A percentile compares a stretch with the other conserved stretches of the same genome.
Conservation (phyloP, 2,888 invertebrate genomes). For the Gari tellinella region DNA sequence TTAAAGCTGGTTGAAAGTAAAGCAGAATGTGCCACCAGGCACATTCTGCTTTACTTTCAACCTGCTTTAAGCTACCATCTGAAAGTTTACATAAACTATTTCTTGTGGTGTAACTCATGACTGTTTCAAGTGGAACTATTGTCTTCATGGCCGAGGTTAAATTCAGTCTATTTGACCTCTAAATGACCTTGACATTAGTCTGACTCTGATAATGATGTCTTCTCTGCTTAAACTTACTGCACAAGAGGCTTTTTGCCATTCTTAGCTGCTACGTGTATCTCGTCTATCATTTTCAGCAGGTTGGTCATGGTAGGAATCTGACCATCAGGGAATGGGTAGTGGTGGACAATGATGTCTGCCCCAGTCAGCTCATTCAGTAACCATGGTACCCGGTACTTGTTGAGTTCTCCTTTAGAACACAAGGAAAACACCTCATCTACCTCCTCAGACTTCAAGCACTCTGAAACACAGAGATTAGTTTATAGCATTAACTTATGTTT, state of each 20-base stretch:
- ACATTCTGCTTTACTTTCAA: too few species aligned
- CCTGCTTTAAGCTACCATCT: too few species aligned
- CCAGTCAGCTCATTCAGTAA: conserved; percentile 65
- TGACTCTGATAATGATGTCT: too few species aligned
- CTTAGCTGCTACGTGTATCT: conserved; percentile 62
- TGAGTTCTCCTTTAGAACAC: conserved; percentile 77
- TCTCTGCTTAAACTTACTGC: conserved; percentile 78
- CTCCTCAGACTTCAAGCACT: conserved; percentile 62
- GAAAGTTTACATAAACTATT: too few species aligned
- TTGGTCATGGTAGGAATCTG: conserved; percentile 59
- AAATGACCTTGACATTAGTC: too few species aligned
- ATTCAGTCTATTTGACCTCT: too few species aligned
- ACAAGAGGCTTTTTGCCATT: conserved; percentile 70
- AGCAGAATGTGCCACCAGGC: too few species aligned
- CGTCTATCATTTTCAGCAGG: conserved; percentile 72
- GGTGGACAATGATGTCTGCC: conserved; percentile 70
- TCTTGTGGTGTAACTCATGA: too few species aligned
- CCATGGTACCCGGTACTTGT: conserved; percentile 75
- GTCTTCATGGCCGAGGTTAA: too few species aligned
- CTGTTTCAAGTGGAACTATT: too few species aligned
- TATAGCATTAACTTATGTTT: neutral
- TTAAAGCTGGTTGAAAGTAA: too few species aligned
- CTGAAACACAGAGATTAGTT: conserved; percentile 43
- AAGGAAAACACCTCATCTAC: conserved; percentile 75
- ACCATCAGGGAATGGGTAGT: conserved; percentile 78